A percentile compares a stretch with the other conserved stretches of the same genome.
phyloP scores from a whole-genome alignment of 2,113 vertebrate genomes.

The Cnemophilus loriae region DNA sequence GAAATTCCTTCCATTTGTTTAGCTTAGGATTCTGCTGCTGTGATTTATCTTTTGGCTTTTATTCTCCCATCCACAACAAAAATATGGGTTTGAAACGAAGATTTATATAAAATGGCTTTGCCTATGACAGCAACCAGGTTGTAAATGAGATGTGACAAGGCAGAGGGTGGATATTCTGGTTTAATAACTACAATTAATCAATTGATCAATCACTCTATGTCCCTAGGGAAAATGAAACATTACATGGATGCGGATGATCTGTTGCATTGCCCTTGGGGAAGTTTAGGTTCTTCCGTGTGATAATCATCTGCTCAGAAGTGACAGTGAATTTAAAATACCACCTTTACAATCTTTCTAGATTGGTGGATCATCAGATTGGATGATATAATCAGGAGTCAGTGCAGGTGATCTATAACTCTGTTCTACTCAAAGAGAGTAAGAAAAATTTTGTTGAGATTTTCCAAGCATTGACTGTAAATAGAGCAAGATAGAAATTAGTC shows the following conservation, averaged over 20 bases:
- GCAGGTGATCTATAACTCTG: not conserved
- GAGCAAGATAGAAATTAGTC: not conserved
- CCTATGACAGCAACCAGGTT: not conserved
- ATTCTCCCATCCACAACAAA: not conserved
- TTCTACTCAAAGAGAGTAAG: not conserved
- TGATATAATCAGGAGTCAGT: not conserved
- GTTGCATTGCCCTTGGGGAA: not conserved
- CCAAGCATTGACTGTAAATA: not conserved
- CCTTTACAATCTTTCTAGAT: not conserved
- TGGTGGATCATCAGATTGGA: not conserved
- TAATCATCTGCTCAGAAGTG: not conserved
- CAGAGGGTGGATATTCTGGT: not conserved
- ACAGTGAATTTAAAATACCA: not conserved
- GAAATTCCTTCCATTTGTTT: not conserved
- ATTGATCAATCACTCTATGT: not conserved
- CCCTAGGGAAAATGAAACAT: not conserved
- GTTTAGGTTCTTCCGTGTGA: not conserved
- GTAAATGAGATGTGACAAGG: constrained; percentile 25
- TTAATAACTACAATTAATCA: constrained; percentile 32
- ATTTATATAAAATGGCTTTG: not conserved
- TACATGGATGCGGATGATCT: not conserved
- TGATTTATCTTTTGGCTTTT: not conserved
- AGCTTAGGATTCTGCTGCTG: not conserved
- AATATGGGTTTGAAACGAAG: not conserved
- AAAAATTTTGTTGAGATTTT: not conserved